A percentile compares a stretch with the other conserved stretches of the same genome.
phyloP scores from a whole-genome alignment of 2,113 vertebrate genomes.

The Podilymbus podiceps region DNA sequence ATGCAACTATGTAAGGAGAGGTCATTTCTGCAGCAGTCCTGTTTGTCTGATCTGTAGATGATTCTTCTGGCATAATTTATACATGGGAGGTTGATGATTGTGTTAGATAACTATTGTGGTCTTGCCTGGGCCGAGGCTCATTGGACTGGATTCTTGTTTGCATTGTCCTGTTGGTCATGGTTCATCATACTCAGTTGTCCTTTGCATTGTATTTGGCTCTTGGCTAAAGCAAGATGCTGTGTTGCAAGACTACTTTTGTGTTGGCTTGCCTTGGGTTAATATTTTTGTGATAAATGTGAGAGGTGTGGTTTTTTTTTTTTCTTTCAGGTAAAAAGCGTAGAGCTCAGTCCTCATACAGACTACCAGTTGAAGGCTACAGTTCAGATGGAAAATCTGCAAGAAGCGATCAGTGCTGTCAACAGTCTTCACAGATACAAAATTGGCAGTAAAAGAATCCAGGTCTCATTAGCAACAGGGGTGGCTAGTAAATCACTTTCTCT shows the following conservation, averaged over 20 bases:
- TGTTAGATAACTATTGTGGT: background rate
- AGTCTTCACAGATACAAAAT: conserved; percentile 91
- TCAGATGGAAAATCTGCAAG: conserved; percentile 91
- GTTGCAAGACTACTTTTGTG: background rate
- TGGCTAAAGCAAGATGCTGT: background rate
- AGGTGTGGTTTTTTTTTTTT: background rate
- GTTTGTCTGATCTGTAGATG: background rate
- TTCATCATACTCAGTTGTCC: background rate
- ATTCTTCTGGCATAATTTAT: background rate
- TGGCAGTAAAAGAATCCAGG: conserved; percentile 91
- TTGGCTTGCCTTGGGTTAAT: background rate
- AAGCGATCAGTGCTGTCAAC: conserved; percentile 89
- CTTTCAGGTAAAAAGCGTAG: conserved; percentile 82
- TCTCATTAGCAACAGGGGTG: conserved; percentile 87
- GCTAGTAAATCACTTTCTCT: conserved; percentile 85
- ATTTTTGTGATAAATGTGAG: background rate
- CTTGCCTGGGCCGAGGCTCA: background rate
- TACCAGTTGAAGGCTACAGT: conserved; percentile 92
- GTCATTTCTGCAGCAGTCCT: background rate
- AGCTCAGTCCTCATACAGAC: conserved; percentile 95
- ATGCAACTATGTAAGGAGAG: background rate
- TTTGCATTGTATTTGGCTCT: background rate
- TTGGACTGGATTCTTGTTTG: background rate
- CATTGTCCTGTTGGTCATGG: background rate
- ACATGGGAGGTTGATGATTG: background rate